Percentiles rank a stretch among this genome's conserved stretches.
phyloP scores from a whole-genome alignment of 2,113 vertebrate genomes.

The Catharus minimus region DNA sequence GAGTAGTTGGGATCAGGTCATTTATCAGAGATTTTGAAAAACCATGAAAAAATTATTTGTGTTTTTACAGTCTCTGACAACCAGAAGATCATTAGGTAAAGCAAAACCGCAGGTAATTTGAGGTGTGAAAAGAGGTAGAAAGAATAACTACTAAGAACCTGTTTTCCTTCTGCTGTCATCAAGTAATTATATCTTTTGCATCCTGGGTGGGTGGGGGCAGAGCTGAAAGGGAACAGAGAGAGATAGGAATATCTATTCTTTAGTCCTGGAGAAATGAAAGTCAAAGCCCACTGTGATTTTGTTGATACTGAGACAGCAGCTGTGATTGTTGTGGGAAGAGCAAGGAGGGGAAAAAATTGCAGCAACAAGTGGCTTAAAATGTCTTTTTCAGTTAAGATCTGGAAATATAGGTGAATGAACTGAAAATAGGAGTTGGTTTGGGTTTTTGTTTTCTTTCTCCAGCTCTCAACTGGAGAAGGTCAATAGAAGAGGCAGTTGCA shows the following conservation, averaged over 20 bases:
- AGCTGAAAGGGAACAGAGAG: neutral
- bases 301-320: neutral
- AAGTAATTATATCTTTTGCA: neutral
- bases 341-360: neutral
- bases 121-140: neutral
- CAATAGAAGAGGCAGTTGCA: neutral
- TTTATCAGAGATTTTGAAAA: neutral
- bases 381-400: neutral
- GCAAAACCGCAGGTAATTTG: neutral
- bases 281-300: neutral
- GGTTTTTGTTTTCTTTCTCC: neutral
- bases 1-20: neutral
- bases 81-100: neutral
- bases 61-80: neutral
- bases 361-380: neutral
- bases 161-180: neutral
- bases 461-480: neutral
- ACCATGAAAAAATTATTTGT: neutral
- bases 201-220: neutral
- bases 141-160: neutral
- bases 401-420: neutral
- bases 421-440: neutral
- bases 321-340: neutral
- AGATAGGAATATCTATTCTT: neutral
- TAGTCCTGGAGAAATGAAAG: neutral